These are phyloP conservation scores for Seira musarum DNA, from an alignment of 2,888 invertebrate species.

Conservation along the genomic window DNA sequence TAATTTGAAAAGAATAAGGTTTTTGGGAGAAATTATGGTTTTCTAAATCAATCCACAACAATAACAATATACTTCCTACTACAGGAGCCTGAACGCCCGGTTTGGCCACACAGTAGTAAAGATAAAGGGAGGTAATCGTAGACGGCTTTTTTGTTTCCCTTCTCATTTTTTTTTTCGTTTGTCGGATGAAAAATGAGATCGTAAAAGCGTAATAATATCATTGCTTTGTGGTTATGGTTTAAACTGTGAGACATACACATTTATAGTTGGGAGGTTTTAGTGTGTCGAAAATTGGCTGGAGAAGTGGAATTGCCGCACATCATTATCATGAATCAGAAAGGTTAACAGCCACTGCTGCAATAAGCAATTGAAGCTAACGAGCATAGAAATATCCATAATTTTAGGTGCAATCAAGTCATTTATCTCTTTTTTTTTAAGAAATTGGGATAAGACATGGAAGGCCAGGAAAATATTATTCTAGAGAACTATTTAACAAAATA, in stretches of 20 bases:
- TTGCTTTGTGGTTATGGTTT: slow-evolving; percentile 5
- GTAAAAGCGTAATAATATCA: slow-evolving; percentile 44
- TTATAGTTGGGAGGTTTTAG: slow-evolving; percentile 1
- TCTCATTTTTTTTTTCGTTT: slow-evolving; percentile 24
- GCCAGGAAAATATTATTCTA: too few relatives aligned
- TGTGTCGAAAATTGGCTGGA: slow-evolving; percentile 34
- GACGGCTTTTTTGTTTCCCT: slow-evolving; percentile 13
- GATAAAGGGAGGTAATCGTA: slow-evolving; percentile 1
- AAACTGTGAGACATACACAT: not conserved
- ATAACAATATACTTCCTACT: not conserved
- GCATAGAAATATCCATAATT: slow-evolving; percentile 39
- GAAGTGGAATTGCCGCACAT: slow-evolving; percentile 20
- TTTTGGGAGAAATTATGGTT: slow-evolving; percentile 62
- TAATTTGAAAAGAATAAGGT: slow-evolving; percentile 65
- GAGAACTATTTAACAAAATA: too few relatives aligned
- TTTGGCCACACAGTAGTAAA: slow-evolving; percentile 1
- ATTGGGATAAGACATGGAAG: not conserved
- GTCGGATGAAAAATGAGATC: slow-evolving; percentile 60
- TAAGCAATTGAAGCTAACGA: slow-evolving; percentile 48
- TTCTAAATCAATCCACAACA: slow-evolving; percentile 69
- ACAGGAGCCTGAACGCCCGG: too few relatives aligned
- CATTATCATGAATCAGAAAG: slow-evolving; percentile 31
- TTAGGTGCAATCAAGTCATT: slow-evolving; percentile 22
- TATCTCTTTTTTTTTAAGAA: slow-evolving; percentile 19
- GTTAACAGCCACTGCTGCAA: slow-evolving; percentile 53